phyloP scores from a whole-genome alignment of 2,888 invertebrate genomes.

The Calameuta filiformis region DNA sequence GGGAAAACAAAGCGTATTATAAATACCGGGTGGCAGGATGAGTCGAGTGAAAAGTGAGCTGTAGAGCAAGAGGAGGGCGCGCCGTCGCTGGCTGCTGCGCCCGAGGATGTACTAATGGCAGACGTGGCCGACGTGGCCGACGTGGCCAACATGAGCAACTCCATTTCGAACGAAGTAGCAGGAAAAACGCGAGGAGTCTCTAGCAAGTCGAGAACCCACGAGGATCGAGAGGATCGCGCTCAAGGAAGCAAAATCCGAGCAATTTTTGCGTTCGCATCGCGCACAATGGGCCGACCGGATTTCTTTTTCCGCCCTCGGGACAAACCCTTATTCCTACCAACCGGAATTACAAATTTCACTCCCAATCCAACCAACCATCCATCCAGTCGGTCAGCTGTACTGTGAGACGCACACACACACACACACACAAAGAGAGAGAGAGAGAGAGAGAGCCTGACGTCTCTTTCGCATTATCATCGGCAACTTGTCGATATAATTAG shows the following conservation, averaged over 20 bases:
- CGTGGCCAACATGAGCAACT: too few species aligned
- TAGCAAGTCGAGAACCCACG: too few species aligned
- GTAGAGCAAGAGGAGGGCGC: constrained; percentile 35
- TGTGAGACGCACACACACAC: too few species aligned
- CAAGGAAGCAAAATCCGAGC: constrained; percentile 35
- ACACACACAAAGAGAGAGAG: too few species aligned
- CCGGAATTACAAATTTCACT: constrained; percentile 61
- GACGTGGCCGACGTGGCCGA: background rate
- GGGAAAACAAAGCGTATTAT: constrained; percentile 56
- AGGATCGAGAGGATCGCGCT: constrained; percentile 15
- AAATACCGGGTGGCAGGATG: constrained; percentile 49
- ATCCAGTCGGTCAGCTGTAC: too few species aligned
- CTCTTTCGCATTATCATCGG: too few species aligned
- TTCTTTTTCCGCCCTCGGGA: constrained; percentile 47
- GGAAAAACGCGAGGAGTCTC: background rate
- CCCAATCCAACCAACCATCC: constrained; percentile 15
- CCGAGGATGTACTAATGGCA: background rate
- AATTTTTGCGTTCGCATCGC: constrained; percentile 50
- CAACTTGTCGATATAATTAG: too few species aligned
- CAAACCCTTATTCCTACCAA: constrained; percentile 47
- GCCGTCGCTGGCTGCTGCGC: background rate
- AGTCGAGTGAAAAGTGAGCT: constrained; percentile 22
- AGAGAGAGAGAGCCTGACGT: too few species aligned
- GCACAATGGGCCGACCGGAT: constrained; percentile 58
- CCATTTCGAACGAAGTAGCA: too few species aligned